Base-by-base conservation (phyloP, 2,797 vertebrate species). In the Sebastes minor region DNA sequence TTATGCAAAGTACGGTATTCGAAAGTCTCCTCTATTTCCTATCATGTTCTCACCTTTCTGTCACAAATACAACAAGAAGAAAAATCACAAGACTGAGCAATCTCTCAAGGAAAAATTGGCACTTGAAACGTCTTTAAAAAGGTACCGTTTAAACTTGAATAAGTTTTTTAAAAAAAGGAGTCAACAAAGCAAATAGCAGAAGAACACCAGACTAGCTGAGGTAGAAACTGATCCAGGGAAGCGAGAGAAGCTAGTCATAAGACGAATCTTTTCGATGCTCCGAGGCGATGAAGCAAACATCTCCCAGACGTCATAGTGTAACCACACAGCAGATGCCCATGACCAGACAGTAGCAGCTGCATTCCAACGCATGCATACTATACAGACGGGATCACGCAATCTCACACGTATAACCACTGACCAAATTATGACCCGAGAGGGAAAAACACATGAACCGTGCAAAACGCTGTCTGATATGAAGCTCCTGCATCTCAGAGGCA, bases 291-390 rank as follows among this genome's bases (percentile, higher is more conserved):
- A 85, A 78, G 72, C 78, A 79, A 79, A 74, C 68, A 68, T 82
- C 84, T 70, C 59, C 74, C 81, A 80, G 67, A 92, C 80, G 74
- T 92, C 91, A 89, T 89, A 76, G 62, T 22, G 66, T 23, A 87
- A 92, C 88, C 92, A 74, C 92, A 90, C 55, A 73, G 77, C 68
- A 76, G 90, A 93, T 84, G 84, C 55, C 84, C 90, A 71, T 87
- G 85, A 92, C 70, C 76, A 84, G 81, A 85, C 83, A 66, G 76
- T 18, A 84, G 84, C 90, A 90, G 85, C 86, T 83, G 83, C 84
- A 74, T 71, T 46, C 6, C 25, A n/a, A 46, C 18, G 61, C 66
- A 74, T 13, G 61, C 38, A 4, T 3, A 23, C 22, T 42, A 30
- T 20, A 55, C 62, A 71, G 63, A 75, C 52, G 52, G 69, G 74